A percentile compares a stretch with the other conserved stretches of the same genome.
These are phyloP conservation scores for Galleria mellonella DNA, from an alignment of 1,140 invertebrate genomes.

Conservation along the genomic window DNA sequence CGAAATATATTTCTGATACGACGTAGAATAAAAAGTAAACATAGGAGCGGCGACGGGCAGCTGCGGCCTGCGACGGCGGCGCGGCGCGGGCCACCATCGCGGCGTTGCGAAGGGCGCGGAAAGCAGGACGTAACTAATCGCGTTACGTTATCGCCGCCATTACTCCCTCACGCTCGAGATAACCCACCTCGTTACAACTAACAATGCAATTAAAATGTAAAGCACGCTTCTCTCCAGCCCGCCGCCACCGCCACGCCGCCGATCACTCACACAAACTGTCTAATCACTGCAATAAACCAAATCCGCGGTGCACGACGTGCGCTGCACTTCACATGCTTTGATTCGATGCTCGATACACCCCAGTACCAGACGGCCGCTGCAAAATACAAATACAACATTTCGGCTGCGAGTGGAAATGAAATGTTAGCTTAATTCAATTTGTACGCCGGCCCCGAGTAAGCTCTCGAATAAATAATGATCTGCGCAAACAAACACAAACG, in stretches of 20 bases:
- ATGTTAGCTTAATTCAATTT: no score
- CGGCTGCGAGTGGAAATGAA: no score
- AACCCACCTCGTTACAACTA: slow-evolving; percentile 11
- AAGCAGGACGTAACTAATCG: slow-evolving; percentile 7
- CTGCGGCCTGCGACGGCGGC: not conserved
- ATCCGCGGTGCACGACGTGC: no score
- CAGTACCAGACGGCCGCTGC: no score
- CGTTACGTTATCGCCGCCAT: slow-evolving; percentile 9
- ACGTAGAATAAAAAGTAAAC: slow-evolving; percentile 3
- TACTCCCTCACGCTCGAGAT: slow-evolving; percentile 6
- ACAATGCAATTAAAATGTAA: slow-evolving; percentile 14
- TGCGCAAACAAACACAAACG: not conserved
- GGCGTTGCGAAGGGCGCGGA: no score
- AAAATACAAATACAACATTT: no score
- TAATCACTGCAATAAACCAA: no score
- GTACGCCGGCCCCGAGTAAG: no score
- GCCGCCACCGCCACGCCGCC: not conserved
- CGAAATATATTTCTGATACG: slow-evolving; percentile 2
- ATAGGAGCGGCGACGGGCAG: not conserved
- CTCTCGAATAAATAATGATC: not conserved
- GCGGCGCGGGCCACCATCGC: not conserved
- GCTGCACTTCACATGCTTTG: no score
- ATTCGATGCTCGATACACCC: no score
- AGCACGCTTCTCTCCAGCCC: not conserved
- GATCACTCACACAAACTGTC: no score